Evolutionary conservation across 1,140 invertebrate species (phyloP).

Genomic region (Drosophila kepulauana): DNA sequence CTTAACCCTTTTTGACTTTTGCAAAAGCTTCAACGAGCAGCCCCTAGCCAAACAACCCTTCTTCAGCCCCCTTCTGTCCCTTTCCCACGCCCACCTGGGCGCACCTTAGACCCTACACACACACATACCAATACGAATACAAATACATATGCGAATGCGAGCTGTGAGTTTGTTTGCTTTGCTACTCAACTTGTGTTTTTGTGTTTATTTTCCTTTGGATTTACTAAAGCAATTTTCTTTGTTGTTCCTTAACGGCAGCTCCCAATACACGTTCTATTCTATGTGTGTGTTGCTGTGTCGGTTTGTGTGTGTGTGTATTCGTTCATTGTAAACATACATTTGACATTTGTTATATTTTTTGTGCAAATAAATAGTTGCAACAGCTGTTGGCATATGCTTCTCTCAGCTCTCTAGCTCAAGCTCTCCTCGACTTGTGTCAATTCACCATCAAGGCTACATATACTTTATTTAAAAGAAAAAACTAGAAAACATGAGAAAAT

Average conservation of each 20-base stretch:
- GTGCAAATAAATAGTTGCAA: constrained; percentile 81
- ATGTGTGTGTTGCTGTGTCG: neutral
- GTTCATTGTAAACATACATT: constrained; percentile 76
- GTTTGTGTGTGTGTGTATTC: constrained; percentile 36
- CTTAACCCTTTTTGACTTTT: constrained; percentile 80
- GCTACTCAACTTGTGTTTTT: constrained; percentile 77
- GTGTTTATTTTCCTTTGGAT: constrained; percentile 81
- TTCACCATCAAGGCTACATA: constrained; percentile 13
- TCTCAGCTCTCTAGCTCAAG: constrained; percentile 5
- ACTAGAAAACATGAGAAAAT: neutral
- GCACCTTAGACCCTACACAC: constrained; percentile 35
- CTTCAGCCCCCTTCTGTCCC: neutral
- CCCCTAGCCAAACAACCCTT: constrained; percentile 34
- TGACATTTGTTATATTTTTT: constrained; percentile 83
- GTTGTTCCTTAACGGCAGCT: constrained; percentile 67
- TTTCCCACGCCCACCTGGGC: constrained; percentile 39
- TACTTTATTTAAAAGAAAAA: constrained; percentile 51
- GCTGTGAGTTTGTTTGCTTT: constrained; percentile 71
- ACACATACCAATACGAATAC: constrained; percentile 9
- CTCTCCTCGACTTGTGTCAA: constrained; percentile 2
- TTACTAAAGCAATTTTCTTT: constrained; percentile 83
- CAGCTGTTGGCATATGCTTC: constrained; percentile 73
- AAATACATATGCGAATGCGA: neutral
- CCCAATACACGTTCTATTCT: constrained; percentile 2
- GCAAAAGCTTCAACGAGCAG: constrained; percentile 56